Conservation (phyloP, 64 coral and sea anemone genomes). For the Montipora capricornis region DNA sequence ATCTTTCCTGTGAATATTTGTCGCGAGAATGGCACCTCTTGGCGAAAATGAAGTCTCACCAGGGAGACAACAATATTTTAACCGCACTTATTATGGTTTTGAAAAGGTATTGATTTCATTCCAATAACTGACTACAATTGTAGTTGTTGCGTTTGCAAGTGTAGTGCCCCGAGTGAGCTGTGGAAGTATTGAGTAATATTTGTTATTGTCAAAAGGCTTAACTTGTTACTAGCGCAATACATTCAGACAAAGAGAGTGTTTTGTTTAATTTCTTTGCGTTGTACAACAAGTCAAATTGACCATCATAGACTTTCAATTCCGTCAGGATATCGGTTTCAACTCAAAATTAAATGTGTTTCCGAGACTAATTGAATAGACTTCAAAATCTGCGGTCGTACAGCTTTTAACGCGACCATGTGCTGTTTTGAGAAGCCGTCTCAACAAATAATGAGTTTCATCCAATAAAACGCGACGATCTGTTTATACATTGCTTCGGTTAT, state of each 20-base stretch:
- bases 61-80: background rate
- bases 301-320: background rate
- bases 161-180: no score
- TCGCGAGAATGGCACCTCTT: background rate
- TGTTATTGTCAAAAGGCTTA: background rate
- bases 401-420: conserved; percentile 53
- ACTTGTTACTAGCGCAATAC: background rate
- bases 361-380: conserved; percentile 55
- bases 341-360: conserved; percentile 55
- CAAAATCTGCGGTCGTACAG: conserved; percentile 29
- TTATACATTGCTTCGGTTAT: conserved; percentile 41
- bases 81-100: conserved; percentile 6
- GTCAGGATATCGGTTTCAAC: conserved; percentile 47
- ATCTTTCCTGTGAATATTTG: background rate
- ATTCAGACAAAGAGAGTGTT: conserved; percentile 10
- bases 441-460: conserved; percentile 32
- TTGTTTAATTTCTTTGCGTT: conserved; percentile 26
- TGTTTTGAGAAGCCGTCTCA: conserved; percentile 28
- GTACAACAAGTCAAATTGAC: conserved; percentile 24
- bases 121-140: background rate
- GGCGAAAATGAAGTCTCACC: background rate
- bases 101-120: conserved; percentile 15
- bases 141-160: no score
- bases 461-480: conserved; percentile 28
- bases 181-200: no score